These are phyloP conservation scores for Castor canadensis DNA, from an alignment of 2,113 vertebrate species.

Conservation along the genomic window DNA sequence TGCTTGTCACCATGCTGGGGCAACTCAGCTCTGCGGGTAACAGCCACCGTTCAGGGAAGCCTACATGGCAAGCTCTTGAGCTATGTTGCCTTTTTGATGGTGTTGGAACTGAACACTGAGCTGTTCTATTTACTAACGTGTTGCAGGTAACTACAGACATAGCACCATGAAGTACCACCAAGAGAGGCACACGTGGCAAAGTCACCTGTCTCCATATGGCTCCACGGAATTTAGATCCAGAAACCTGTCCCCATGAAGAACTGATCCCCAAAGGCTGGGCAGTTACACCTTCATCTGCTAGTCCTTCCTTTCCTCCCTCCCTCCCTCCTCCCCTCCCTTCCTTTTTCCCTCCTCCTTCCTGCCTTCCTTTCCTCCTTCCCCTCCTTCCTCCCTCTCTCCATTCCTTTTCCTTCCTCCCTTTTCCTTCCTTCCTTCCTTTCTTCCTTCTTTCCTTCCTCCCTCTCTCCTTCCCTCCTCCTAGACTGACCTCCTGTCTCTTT, in stretches of 20 bases:
- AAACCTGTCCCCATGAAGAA: not conserved
- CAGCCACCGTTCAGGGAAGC: not conserved
- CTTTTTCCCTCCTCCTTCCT: not conserved
- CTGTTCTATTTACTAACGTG: not conserved
- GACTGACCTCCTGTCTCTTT: not conserved
- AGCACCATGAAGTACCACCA: not conserved
- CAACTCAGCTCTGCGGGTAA: not conserved
- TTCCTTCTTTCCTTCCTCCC: too few species aligned
- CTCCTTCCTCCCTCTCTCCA: too few species aligned
- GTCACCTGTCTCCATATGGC: not conserved
- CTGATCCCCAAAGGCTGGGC: not conserved
- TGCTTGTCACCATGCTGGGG: too few species aligned
- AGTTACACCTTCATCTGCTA: not conserved
- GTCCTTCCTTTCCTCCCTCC: not conserved
- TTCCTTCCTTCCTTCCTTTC: too few species aligned
- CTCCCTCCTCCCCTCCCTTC: not conserved
- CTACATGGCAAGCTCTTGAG: not conserved
- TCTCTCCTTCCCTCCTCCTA: not conserved
- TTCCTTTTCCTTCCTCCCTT: rapidly evolving
- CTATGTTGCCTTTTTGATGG: not conserved
- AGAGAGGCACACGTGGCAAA: not conserved
- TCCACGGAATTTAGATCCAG: not conserved
- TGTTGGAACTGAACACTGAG: not conserved
- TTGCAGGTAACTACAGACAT: not conserved
- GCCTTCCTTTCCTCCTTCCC: too few species aligned